phyloP scores from a whole-genome alignment of 2,888 invertebrate species.

The Pollenia griseotomentosa region DNA sequence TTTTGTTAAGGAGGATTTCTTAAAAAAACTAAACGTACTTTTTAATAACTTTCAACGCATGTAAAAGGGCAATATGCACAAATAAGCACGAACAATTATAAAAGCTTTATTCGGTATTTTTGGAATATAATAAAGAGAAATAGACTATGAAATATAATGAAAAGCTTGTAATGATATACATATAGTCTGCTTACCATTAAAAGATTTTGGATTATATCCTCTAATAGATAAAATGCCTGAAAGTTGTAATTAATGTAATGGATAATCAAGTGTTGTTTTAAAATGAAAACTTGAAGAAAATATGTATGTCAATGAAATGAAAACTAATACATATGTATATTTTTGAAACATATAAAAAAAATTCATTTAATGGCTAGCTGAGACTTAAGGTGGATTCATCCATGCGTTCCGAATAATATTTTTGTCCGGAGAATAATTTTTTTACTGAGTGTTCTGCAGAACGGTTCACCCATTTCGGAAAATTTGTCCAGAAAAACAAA shows the following conservation, averaged over 20 bases:
- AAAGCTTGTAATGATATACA: not conserved
- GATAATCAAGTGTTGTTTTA: not conserved
- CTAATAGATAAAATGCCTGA: constrained; percentile 50
- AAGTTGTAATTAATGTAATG: constrained; percentile 48
- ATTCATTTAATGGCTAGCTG: no score
- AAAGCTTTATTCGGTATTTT: not conserved
- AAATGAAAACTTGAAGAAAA: not conserved
- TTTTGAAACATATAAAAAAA: not conserved
- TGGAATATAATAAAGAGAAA: not conserved
- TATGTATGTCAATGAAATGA: constrained; percentile 8
- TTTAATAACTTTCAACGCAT: not conserved
- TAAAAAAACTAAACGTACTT: no score
- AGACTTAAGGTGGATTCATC: no score
- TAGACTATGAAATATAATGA: constrained; percentile 1
- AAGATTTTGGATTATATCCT: constrained; percentile 53
- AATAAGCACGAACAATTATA: constrained; percentile 5
- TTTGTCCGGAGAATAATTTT: not conserved
- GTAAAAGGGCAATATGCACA: constrained; percentile 9
- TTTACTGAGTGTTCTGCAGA: not conserved
- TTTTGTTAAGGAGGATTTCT: no score
- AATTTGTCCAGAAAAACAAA: no score
- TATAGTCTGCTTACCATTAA: constrained; percentile 56
- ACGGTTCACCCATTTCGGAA: no score
- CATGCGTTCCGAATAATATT: no score
- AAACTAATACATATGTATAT: not conserved